phyloP scores from a whole-genome alignment of 2,888 invertebrate genomes.

The Conops quadrifasciatus region DNA sequence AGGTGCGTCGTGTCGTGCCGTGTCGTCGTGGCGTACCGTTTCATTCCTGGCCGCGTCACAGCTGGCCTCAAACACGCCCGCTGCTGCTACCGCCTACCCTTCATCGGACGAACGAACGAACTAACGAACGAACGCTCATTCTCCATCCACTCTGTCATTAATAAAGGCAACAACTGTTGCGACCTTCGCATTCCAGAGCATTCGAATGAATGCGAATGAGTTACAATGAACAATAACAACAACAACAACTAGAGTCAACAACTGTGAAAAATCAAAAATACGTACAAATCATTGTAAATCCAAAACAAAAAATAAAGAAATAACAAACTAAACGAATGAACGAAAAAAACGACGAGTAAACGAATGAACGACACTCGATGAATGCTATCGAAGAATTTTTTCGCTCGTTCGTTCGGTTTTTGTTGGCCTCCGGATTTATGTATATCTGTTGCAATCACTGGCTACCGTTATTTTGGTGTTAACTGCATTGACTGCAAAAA shows the following conservation, averaged over 20 bases:
- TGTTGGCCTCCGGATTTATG: too few relatives aligned
- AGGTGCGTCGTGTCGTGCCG: not conserved
- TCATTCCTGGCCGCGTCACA: not conserved
- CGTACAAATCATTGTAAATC: not conserved
- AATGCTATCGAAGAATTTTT: too few relatives aligned
- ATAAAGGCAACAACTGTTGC: slow-evolving; percentile 55
- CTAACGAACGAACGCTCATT: too few relatives aligned
- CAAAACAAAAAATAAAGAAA: not conserved
- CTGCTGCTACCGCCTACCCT: too few relatives aligned
- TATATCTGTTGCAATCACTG: too few relatives aligned
- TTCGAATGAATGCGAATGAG: slow-evolving; percentile 50
- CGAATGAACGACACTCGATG: not conserved
- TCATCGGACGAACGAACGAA: too few relatives aligned
- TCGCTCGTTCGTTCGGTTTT: too few relatives aligned
- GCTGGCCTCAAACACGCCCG: not conserved
- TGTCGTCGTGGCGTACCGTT: not conserved
- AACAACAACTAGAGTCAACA: not conserved
- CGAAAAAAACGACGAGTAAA: not conserved
- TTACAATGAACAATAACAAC: not conserved
- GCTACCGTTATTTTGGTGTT: too few relatives aligned
- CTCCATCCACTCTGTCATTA: slow-evolving; percentile 59
- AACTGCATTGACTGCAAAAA: too few relatives aligned
- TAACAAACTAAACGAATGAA: not conserved
- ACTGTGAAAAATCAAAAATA: not conserved
- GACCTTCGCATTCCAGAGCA: slow-evolving; percentile 65